Evolutionary conservation across 1,140 invertebrate genomes (phyloP), one percentile per base, ranked within the genome.

Genomic region (Brachionus sp.): DNA sequence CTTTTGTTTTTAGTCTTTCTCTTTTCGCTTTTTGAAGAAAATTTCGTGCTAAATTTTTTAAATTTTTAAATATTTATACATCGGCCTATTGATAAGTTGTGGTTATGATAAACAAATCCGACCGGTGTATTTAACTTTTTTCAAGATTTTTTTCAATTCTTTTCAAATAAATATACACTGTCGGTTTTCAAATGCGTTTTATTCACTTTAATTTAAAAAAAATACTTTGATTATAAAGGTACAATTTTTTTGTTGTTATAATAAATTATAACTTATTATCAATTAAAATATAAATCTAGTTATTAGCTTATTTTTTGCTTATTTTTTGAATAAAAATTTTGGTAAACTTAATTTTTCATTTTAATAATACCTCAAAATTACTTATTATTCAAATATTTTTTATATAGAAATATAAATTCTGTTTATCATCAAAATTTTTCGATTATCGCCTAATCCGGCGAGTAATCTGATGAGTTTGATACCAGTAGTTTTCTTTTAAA

Each of bases 31-130:
- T 64, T 25, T 37, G 7, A 10, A 7, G 13, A n/a, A n/a, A 57
- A 70, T 70, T 39, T 33, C 37, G 29, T 70, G 33, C 37, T 39
- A 39, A 35, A 68, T 39, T 70, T 70, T 39, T 35, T 19, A 5
- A n/a, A 19, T 16, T 39, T 70, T 70, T 37, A 12, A 37, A 70
- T 37, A 37, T 39, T 39, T 39, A 39, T 70, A 39, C 35, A 70
- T 70, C 37, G 66, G 66, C 66, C 66, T 70, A 70, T 70, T 70
- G 66, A 70, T 70, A 70, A 70, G 16, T 37, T 70, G n/a, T 70
- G 33, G 10, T 37, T 12, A 37, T 70, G 12, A 16, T 37, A 37
- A 70, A 37, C 33, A 39, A 70, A 70, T 70, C 66, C 66, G 66
- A 70, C 66, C 66, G 66, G 66, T 70, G 66, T 70, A 13, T 33